Conservation (phyloP, 2,888 invertebrate species). For the Amorpha juglandis region DNA sequence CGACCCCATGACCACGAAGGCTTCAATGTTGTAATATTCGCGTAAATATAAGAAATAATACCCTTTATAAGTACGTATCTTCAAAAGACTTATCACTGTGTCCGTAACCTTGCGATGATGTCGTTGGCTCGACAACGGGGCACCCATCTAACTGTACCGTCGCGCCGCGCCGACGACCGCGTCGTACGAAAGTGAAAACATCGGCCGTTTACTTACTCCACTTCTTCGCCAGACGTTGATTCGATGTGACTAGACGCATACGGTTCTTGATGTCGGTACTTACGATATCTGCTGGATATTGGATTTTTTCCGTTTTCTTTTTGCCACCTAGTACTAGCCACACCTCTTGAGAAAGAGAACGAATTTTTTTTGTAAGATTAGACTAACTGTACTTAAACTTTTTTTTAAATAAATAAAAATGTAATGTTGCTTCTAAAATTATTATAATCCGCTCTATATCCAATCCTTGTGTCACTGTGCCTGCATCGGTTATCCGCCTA, state of each 20-base stretch:
- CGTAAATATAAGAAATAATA: no score
- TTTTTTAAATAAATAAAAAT: no score
- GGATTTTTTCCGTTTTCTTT: background rate
- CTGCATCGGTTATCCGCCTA: no score
- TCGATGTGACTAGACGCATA: background rate
- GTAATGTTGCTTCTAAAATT: no score
- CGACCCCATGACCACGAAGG: no score
- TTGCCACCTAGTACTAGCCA: background rate
- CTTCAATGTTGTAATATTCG: no score
- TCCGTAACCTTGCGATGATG: constrained; percentile 18
- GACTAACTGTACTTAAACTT: no score
- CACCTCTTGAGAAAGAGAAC: no score
- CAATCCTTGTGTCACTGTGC: no score
- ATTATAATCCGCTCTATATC: no score
- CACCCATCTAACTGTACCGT: constrained; percentile 53
- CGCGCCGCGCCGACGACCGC: constrained; percentile 16
- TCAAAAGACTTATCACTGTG: background rate
- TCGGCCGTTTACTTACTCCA: constrained; percentile 59
- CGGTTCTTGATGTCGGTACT: background rate
- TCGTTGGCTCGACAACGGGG: constrained; percentile 28
- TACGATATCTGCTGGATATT: background rate
- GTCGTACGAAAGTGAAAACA: constrained; percentile 57
- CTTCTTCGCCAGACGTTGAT: constrained; percentile 37
- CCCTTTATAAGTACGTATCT: no score
- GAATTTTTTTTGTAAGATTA: no score